These are phyloP conservation scores for Drosophila histrio DNA, from an alignment of 2,888 invertebrate genomes.

Conservation along the genomic window DNA sequence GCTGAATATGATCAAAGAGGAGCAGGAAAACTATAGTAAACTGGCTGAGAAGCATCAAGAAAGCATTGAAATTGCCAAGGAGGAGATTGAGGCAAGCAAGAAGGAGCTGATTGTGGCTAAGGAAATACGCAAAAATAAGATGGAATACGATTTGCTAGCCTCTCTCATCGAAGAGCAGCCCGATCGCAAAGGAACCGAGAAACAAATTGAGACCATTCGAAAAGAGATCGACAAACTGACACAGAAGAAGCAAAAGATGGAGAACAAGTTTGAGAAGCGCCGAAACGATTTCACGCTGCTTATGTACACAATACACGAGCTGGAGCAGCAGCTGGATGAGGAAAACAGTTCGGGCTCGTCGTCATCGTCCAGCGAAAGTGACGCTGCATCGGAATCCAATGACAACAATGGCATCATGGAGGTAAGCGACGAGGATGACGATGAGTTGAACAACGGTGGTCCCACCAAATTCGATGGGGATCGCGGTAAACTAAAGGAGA, in stretches of 20 bases:
- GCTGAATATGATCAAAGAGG: conserved; percentile 92
- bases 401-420: conserved; percentile 70
- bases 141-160: conserved; percentile 96
- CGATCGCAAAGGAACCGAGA: conserved; percentile 91
- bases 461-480: conserved; percentile 52
- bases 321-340: conserved; percentile 92
- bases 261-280: conserved; percentile 91
- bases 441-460: conserved; percentile 49
- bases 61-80: conserved; percentile 91
- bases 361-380: conserved; percentile 80
- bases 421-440: conserved; percentile 76
- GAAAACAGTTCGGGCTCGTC: conserved; percentile 85
- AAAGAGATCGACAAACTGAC: conserved; percentile 89
- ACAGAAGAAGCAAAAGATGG: conserved; percentile 89
- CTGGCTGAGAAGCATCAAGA: conserved; percentile 91
- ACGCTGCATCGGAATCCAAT: conserved; percentile 45
- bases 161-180: conserved; percentile 96
- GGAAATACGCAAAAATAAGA: conserved; percentile 93
- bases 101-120: conserved; percentile 92
- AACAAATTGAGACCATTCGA: conserved; percentile 88
- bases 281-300: conserved; percentile 96
- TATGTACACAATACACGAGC: conserved; percentile 93
- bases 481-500: conserved; percentile 49
- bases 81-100: conserved; percentile 93
- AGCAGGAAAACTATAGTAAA: conserved; percentile 92